These are phyloP conservation scores for Crossocerus cetratus DNA, from an alignment of 2,888 invertebrate species.

Conservation along the genomic window DNA sequence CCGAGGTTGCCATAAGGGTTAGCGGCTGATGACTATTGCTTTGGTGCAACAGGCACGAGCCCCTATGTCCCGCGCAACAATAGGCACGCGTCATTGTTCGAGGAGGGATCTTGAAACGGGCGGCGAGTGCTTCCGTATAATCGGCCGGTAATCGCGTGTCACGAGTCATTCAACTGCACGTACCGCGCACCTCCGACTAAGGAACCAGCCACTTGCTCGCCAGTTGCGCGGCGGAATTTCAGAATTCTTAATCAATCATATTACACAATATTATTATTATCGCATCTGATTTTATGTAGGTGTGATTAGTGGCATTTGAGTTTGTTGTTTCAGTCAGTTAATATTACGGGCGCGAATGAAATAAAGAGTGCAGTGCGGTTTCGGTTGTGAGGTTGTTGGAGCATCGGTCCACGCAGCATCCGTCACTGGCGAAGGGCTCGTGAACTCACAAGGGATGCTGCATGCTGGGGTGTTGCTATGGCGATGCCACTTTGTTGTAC, in stretches of 20 bases:
- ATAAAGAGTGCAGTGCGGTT: constrained; percentile 41
- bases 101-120: constrained; percentile 44
- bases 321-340: too few relatives aligned
- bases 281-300: too few relatives aligned
- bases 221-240: constrained; percentile 2
- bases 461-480: constrained; percentile 68
- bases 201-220: background rate
- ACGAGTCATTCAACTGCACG: background rate
- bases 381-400: constrained; percentile 41
- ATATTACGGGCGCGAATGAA: constrained; percentile 8
- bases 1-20: constrained; percentile 24
- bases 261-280: too few relatives aligned
- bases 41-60: constrained; percentile 52
- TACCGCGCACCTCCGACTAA: constrained; percentile 9
- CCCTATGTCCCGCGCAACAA: constrained; percentile 30
- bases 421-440: constrained; percentile 20
- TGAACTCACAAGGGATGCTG: constrained; percentile 30
- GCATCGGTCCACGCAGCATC: background rate
- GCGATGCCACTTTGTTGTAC: constrained; percentile 65
- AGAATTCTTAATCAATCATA: too few relatives aligned
- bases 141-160: constrained; percentile 24
- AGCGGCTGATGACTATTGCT: constrained; percentile 27
- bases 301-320: too few relatives aligned
- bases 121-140: constrained; percentile 27
- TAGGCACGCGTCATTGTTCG: constrained; percentile 51